Conservation (phyloP, 2,888 invertebrate species). For the Oligia strigilis region DNA sequence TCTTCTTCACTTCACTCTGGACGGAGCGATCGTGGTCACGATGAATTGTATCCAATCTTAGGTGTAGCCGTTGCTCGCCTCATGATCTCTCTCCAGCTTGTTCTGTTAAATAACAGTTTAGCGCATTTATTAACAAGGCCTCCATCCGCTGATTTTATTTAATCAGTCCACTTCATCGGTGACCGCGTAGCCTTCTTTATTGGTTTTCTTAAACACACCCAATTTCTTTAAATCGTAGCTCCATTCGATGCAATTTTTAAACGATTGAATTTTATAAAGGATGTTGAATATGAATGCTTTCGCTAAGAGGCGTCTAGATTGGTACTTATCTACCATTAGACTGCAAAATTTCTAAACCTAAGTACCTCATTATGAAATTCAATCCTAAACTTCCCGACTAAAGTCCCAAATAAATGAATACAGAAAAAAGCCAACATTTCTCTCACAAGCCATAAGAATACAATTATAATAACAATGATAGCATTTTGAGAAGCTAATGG, state of each 20-base stretch:
- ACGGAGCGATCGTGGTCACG: background rate
- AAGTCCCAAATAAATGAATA: slow-evolving; percentile 18
- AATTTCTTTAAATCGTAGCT: background rate
- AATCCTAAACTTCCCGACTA: background rate
- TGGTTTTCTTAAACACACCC: background rate
- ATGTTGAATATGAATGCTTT: background rate
- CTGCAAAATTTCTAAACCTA: background rate
- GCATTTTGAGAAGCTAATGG: slow-evolving; percentile 78
- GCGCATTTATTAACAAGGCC: background rate
- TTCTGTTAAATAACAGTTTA: background rate
- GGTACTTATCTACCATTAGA: background rate
- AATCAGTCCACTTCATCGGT: background rate
- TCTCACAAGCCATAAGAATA: slow-evolving; percentile 55
- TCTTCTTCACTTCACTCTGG: background rate
- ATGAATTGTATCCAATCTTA: background rate
- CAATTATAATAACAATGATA: slow-evolving; percentile 71
- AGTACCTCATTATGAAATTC: slow-evolving; percentile 18
- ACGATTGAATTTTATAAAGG: background rate
- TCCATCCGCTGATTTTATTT: background rate
- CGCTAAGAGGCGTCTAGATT: background rate
- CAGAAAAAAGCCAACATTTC: slow-evolving; percentile 51
- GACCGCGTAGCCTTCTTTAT: too few species aligned
- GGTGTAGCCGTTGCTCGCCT: background rate
- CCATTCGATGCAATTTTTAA: background rate
- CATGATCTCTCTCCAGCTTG: background rate